These are phyloP conservation scores for Diabrotica balteata DNA, from an alignment of 2,888 invertebrate genomes.

Conservation along the genomic window DNA sequence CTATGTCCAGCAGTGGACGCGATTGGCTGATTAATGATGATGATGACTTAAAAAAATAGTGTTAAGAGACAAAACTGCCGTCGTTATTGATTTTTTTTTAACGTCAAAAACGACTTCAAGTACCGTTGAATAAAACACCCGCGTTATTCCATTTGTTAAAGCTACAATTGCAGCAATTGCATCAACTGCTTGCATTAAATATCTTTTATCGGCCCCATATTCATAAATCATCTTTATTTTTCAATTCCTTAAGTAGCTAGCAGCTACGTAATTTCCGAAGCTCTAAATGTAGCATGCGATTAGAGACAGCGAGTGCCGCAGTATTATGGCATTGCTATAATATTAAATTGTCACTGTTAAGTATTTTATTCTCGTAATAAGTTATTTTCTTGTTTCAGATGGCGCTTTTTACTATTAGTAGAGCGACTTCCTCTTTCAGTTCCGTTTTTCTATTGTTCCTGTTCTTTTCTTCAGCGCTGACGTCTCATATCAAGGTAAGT, in stretches of 20 bases:
- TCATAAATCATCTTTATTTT: conserved; percentile 3
- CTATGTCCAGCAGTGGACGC: too few relatives aligned
- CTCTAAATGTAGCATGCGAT: conserved; percentile 2
- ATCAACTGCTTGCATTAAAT: too few relatives aligned
- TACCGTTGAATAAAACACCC: too few relatives aligned
- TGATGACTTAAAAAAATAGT: too few relatives aligned
- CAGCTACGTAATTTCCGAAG: not conserved
- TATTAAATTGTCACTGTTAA: not conserved
- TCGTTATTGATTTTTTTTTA: too few relatives aligned
- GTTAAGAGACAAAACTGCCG: too few relatives aligned
- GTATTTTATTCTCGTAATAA: not conserved
- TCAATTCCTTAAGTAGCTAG: conserved; percentile 3
- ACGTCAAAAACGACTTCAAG: too few relatives aligned
- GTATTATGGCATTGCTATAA: not conserved
- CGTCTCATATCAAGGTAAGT: conserved; percentile 39
- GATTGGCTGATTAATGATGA: too few relatives aligned
- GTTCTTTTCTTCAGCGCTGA: conserved; percentile 27
- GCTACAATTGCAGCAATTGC: too few relatives aligned
- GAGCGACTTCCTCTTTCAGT: conserved; percentile 28
- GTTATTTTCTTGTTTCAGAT: conserved; percentile 34
- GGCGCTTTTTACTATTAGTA: conserved; percentile 21
- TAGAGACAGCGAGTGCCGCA: conserved; percentile 2
- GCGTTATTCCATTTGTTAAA: too few relatives aligned
- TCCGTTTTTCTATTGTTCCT: conserved; percentile 31
- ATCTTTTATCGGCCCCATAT: not conserved